Conservation (phyloP, 1,140 invertebrate genomes). For the Frieseomelitta varia region DNA sequence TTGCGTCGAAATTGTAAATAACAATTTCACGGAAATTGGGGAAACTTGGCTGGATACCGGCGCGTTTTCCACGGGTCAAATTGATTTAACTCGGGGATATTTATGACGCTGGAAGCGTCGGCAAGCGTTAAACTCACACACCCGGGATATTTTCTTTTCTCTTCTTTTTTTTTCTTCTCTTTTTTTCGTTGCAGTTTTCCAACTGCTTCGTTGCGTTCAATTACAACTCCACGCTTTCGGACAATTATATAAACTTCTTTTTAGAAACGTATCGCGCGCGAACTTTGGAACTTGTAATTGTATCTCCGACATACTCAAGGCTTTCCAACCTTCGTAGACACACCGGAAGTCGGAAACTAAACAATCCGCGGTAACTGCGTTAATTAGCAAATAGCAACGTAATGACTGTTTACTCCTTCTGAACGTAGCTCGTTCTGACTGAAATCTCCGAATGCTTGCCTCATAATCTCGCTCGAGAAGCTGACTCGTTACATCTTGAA, state of each 20-base stretch:
- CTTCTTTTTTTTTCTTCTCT: background rate
- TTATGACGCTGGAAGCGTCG: background rate
- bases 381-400: background rate
- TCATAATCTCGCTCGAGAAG: background rate
- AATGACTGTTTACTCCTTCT: background rate
- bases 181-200: background rate
- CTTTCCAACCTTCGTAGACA: background rate
- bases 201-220: background rate
- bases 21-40: constrained; percentile 33
- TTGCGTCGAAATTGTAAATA: constrained; percentile 40
- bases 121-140: background rate
- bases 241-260: too few relatives aligned
- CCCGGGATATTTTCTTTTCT: background rate
- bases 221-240: too few relatives aligned
- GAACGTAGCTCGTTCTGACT: background rate
- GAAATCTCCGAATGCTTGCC: background rate
- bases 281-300: background rate
- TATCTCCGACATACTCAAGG: background rate
- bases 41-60: background rate
- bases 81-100: constrained; percentile 38
- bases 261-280: too few relatives aligned
- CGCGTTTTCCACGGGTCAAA: constrained; percentile 20
- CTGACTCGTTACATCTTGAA: background rate
- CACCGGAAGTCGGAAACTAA: background rate
- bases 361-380: background rate